phyloP scores from a whole-genome alignment of 2,797 vertebrate species.

The Sebastes kiyomatsui region DNA sequence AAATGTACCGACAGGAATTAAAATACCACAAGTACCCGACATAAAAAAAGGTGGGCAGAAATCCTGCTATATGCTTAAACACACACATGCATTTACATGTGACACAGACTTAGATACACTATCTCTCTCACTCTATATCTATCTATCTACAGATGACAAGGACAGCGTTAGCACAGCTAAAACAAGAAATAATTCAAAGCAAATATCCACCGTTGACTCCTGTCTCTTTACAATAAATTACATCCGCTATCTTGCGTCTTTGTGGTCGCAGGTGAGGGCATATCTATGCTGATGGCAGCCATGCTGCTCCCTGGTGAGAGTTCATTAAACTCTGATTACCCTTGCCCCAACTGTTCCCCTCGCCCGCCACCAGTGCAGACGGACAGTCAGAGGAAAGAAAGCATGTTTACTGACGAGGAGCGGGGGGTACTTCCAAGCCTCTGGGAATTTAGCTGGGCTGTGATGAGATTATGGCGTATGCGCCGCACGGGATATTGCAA shows the following conservation, averaged over 20 bases:
- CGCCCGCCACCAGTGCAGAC: neutral
- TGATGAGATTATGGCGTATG: neutral
- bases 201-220: slow-evolving; percentile 20
- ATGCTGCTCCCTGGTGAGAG: slow-evolving; percentile 33
- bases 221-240: slow-evolving; percentile 30
- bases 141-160: slow-evolving; percentile 9
- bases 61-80: slow-evolving; percentile 8
- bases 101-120: neutral
- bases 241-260: slow-evolving; percentile 8
- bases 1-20: slow-evolving; percentile 38
- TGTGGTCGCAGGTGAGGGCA: slow-evolving; percentile 13
- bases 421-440: neutral
- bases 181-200: slow-evolving; percentile 16
- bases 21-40: slow-evolving; percentile 17
- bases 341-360: slow-evolving; percentile 15
- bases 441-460: neutral
- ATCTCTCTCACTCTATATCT: neutral
- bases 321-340: slow-evolving; percentile 54
- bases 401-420: neutral
- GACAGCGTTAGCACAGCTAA: neutral
- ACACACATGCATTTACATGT: neutral
- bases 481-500: neutral
- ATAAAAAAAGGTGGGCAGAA: slow-evolving; percentile 28
- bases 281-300: slow-evolving; percentile 21
- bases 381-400: neutral